Base-by-base conservation (phyloP, 2,888 invertebrate genomes). In the Pyrgus malvae region DNA sequence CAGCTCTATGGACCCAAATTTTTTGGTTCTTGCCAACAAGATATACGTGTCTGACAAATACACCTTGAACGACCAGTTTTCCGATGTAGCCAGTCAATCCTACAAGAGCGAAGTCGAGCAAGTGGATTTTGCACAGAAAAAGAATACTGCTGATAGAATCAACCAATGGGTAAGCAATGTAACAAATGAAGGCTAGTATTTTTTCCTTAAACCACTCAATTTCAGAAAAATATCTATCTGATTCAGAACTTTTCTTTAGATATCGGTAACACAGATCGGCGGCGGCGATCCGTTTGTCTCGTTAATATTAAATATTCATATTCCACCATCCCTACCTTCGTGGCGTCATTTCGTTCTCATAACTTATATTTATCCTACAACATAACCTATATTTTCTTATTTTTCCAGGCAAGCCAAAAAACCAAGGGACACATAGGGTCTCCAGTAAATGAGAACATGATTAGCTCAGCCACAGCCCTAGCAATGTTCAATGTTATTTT, bases 401-500 rank as follows among this genome's bases (percentile, higher is more conserved):
- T 65, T 58, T 16, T 61, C 6, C 29, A 78, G 78, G 66, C 79
- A 1, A 57, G 68, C 7, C 59, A 72, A 41, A 72, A 72, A 56
- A 74, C 78, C 3, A 60, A 67, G 9, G 79, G 79, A 0, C 64
- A 71, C 59, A 77, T 79, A 55, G 72, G 69, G 41, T 19, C 55
- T 0, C 75, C 79, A 1, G 67, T 79, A 2, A 55, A 61, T 6
- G 31, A 60, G 8, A 59, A 66, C 17, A 11, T 50, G 0, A 57
- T 80, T 4, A 57, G 60, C 9, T 9, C 54, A 0, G 66, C 64
- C 4, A 55, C 64, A 1, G 70, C 59, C 1, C 64, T 63, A 4
- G 76, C 70, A 1, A 72, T 80, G 0, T 63, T 77, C 59, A 80
- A 80, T 58, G 69, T 80, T 2, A 78, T 80, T 19, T 80, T 69